Conservation (phyloP, 2,888 invertebrate genomes). For the Notodonta ziczac region DNA sequence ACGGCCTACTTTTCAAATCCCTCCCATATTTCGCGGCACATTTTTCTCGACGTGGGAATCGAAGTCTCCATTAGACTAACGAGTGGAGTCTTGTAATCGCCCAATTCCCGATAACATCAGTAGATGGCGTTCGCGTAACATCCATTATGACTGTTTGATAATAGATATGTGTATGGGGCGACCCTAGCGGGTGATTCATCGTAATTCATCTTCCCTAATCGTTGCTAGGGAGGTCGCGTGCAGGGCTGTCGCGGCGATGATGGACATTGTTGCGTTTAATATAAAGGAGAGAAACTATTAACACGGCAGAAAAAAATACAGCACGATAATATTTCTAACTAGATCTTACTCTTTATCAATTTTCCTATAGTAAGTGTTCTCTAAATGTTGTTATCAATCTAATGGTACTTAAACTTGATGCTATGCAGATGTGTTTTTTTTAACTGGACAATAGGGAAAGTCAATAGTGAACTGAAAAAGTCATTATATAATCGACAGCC, state of each 20-base stretch:
- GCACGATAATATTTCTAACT: no score
- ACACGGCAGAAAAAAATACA: neutral
- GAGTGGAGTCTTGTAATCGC: slow-evolving; percentile 12
- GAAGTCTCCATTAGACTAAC: slow-evolving; percentile 21
- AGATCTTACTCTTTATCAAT: no score
- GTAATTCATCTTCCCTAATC: slow-evolving; percentile 62
- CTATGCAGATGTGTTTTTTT: no score
- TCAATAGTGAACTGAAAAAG: neutral
- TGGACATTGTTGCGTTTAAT: neutral
- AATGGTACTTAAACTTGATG: no score
- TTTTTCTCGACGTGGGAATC: slow-evolving; percentile 17
- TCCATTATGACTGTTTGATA: slow-evolving; percentile 31
- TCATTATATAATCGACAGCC: neutral
- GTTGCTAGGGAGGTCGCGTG: slow-evolving; percentile 27
- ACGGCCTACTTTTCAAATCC: neutral
- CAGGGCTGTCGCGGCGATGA: slow-evolving; percentile 29
- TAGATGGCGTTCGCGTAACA: slow-evolving; percentile 22
- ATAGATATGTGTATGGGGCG: slow-evolving; percentile 38
- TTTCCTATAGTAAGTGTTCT: no score
- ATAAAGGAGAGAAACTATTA: neutral
- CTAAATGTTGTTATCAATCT: no score
- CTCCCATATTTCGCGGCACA: neutral
- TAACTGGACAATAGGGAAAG: neutral
- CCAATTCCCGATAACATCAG: slow-evolving; percentile 21
- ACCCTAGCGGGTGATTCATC: slow-evolving; percentile 54